These are phyloP conservation scores for Alectura lathami DNA, from an alignment of 2,113 vertebrate genomes.

Conservation along the genomic window DNA sequence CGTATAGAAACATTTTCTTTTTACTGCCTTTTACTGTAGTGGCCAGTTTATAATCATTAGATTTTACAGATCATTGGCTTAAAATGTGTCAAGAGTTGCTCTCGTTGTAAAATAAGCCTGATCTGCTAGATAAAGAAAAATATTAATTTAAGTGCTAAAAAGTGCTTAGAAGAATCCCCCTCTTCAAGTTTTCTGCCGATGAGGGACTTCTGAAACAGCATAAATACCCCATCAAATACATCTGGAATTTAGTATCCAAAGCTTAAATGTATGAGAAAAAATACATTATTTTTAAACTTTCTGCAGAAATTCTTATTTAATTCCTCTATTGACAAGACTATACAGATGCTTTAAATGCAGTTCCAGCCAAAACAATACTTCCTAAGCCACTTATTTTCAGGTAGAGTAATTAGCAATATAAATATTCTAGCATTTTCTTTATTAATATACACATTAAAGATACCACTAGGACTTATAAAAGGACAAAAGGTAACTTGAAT, in stretches of 20 bases:
- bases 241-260: background rate
- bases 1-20: too few relatives aligned
- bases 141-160: background rate
- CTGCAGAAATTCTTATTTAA: background rate
- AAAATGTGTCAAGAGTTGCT: background rate
- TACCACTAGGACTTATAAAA: background rate
- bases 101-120: background rate
- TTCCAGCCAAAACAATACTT: background rate
- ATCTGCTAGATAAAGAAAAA: background rate
- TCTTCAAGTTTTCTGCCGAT: background rate
- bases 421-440: background rate
- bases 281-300: background rate
- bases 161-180: background rate
- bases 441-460: background rate
- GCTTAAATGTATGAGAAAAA: background rate
- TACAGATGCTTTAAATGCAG: background rate
- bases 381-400: background rate
- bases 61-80: background rate
- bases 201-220: background rate
- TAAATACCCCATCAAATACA: background rate
- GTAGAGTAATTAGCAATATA: background rate
- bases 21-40: too few relatives aligned
- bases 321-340: background rate
- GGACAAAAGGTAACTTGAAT: background rate
- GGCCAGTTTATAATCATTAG: too few relatives aligned